These are phyloP conservation scores for Cassiopea andromeda DNA, from an alignment of 30 jellyfish, hydroid and myxozoan genomes.

Conservation along the genomic window DNA sequence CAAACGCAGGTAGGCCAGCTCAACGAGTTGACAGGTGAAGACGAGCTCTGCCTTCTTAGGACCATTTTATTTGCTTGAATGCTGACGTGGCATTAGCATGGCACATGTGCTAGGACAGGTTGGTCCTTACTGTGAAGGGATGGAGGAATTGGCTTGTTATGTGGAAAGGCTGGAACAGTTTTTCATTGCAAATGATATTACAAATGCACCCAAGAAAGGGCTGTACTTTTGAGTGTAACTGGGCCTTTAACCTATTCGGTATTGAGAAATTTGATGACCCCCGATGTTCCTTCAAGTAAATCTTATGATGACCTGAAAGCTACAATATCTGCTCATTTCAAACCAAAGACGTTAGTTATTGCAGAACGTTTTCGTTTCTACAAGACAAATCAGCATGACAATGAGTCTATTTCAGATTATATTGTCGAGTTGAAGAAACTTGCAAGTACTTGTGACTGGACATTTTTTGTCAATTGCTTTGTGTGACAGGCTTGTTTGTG, in stretches of 20 bases:
- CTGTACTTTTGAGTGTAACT: conserved; percentile 24
- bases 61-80: conserved; percentile 18
- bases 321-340: conserved; percentile 20
- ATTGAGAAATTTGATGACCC: conserved; percentile 32
- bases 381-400: conserved; percentile 25
- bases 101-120: conserved; percentile 27
- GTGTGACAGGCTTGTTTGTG: conserved; percentile 44
- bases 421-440: conserved; percentile 44
- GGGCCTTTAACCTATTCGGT: conserved; percentile 36
- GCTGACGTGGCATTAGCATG: conserved; percentile 36
- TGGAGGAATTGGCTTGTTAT: conserved; percentile 43
- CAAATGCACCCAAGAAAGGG: conserved; percentile 34
- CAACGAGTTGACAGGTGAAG: conserved; percentile 51
- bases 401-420: conserved; percentile 53
- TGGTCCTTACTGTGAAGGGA: conserved; percentile 26
- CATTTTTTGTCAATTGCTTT: conserved; percentile 9
- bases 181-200: conserved; percentile 35
- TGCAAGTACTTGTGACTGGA: conserved; percentile 50
- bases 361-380: conserved; percentile 36
- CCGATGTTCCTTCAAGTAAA: conserved; percentile 42
- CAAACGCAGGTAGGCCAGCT: conserved; percentile 8
- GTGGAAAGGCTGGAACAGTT: conserved; percentile 64
- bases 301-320: conserved; percentile 23
- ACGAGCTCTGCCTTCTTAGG: conserved; percentile 32
- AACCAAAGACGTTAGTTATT: conserved; percentile 39